phyloP scores from a whole-genome alignment of 2,888 invertebrate species.

The Tipula lateralis region DNA sequence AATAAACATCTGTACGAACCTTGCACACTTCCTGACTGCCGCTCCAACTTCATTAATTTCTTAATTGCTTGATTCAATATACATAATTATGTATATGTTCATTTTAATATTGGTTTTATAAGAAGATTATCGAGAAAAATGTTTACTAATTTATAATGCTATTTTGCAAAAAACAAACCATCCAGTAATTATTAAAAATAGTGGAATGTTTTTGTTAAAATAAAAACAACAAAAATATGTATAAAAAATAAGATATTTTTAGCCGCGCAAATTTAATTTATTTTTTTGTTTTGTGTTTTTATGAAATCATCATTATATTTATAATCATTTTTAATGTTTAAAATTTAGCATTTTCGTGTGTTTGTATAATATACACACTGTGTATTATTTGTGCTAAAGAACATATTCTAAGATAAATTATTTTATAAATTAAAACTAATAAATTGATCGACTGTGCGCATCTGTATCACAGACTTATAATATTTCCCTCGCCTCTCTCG shows the following conservation, averaged over 20 bases:
- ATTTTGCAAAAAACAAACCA: neutral
- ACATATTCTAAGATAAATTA: neutral
- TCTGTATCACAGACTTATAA: too few species aligned
- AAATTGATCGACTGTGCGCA: neutral
- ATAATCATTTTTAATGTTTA: neutral
- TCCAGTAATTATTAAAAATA: neutral
- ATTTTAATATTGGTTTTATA: too few species aligned
- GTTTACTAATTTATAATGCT: neutral
- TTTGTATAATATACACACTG: too few species aligned
- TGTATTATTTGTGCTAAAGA: neutral
- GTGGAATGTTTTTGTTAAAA: too few species aligned
- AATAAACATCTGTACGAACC: too few species aligned
- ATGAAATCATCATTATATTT: slow-evolving; percentile 11
- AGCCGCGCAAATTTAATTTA: slow-evolving; percentile 7
- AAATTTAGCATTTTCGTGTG: neutral
- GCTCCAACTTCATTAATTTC: too few species aligned
- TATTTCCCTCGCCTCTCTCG: neutral
- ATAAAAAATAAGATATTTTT: neutral
- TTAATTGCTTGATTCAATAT: too few species aligned
- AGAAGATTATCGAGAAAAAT: neutral
- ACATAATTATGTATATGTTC: too few species aligned
- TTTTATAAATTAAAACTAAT: neutral
- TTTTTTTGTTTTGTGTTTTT: neutral
- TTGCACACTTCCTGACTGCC: too few species aligned
- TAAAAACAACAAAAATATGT: neutral